Conservation (phyloP, 1,140 invertebrate species). For the Cataglyphis hispanica region DNA sequence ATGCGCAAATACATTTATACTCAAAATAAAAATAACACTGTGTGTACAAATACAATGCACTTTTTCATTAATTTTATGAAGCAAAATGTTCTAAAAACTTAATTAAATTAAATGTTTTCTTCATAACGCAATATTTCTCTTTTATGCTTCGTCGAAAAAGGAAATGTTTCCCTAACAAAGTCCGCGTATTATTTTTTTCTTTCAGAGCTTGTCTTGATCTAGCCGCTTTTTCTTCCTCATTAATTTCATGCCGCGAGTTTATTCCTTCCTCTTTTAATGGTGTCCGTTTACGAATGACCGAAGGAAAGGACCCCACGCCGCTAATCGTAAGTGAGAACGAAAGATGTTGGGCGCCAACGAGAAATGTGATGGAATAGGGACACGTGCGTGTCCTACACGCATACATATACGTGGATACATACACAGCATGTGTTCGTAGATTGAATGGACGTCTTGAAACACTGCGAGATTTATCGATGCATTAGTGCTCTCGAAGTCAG, state of each 20-base stretch:
- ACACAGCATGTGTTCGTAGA: constrained; percentile 23
- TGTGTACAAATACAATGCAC: too few relatives aligned
- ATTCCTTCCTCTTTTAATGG: constrained; percentile 12
- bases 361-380: constrained; percentile 57
- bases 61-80: too few relatives aligned
- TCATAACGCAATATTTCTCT: neutral
- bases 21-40: too few relatives aligned
- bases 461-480: constrained; percentile 72
- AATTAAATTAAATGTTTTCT: neutral
- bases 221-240: constrained; percentile 30
- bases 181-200: constrained; percentile 24
- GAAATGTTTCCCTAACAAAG: neutral
- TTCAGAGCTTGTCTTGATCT: constrained; percentile 22
- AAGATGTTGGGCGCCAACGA: constrained; percentile 21
- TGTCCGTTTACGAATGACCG: neutral
- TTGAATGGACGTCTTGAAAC: constrained; percentile 55
- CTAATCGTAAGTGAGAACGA: constrained; percentile 25
- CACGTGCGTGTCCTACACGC: constrained; percentile 40
- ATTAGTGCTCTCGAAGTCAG: constrained; percentile 60
- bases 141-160: neutral
- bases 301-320: constrained; percentile 2
- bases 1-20: neutral
- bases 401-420: neutral
- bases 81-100: too few relatives aligned
- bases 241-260: constrained; percentile 42